Percentiles rank a stretch among this genome's conserved stretches.
Evolutionary conservation across 2,888 invertebrate species (phyloP).

Genomic region (Aradus depressus): DNA sequence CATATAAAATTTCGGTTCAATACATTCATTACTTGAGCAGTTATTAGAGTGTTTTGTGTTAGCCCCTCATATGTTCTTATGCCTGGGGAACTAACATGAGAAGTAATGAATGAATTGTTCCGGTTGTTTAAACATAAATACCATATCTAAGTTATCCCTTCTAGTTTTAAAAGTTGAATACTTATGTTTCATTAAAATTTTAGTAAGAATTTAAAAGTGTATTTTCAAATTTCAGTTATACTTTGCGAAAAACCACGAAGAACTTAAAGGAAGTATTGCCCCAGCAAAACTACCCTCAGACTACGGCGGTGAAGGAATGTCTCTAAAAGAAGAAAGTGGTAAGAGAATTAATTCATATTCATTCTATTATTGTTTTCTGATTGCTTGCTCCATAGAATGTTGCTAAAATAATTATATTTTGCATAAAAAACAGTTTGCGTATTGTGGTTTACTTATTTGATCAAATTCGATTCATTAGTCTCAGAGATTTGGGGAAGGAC

Average conservation of each 20-base stretch:
- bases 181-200: neutral
- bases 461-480: neutral
- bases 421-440: neutral
- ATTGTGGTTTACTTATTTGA: neutral
- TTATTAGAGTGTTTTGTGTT: too few species aligned
- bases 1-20: too few species aligned
- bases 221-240: conserved; percentile 26
- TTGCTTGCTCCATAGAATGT: too few species aligned
- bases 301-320: conserved; percentile 27
- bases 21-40: too few species aligned
- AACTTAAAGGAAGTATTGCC: conserved; percentile 27
- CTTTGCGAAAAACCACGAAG: conserved; percentile 28
- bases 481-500: too few species aligned
- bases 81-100: too few species aligned
- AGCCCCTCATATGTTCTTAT: too few species aligned
- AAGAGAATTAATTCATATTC: conserved; percentile 5
- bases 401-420: neutral
- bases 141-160: too few species aligned
- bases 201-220: neutral
- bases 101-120: too few species aligned
- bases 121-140: too few species aligned
- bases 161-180: too few species aligned
- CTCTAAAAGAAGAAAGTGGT: conserved; percentile 28
- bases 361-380: too few species aligned
- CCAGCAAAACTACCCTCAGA: conserved; percentile 27